phyloP scores from a whole-genome alignment of 1,140 invertebrate genomes.

The Micrasema longulum region DNA sequence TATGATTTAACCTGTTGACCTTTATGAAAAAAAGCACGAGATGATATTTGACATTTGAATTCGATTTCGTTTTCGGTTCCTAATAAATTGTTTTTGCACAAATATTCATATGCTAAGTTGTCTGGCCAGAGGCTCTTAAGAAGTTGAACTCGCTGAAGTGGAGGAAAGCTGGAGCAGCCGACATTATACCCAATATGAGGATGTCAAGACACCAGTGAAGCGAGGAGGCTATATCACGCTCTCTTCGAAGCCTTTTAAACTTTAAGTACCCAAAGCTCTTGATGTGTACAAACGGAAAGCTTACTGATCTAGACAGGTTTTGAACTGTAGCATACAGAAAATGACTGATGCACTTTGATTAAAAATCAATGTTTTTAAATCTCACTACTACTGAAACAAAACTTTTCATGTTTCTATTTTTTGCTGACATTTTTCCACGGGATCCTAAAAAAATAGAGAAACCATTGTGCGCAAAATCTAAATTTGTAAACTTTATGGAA shows the following conservation, averaged over 20 bases:
- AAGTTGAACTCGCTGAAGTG: neutral
- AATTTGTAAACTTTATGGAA: neutral
- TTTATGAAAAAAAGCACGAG: too few species aligned
- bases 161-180: neutral
- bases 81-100: neutral
- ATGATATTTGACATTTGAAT: too few species aligned
- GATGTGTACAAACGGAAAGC: constrained; percentile 44
- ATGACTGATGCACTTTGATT: neutral
- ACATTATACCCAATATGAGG: neutral
- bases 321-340: neutral
- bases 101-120: neutral
- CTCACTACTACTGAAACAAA: neutral
- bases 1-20: too few species aligned
- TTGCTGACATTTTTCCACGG: neutral
- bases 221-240: constrained; percentile 6
- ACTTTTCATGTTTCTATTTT: too few species aligned
- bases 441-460: neutral
- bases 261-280: constrained; percentile 44
- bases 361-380: too few species aligned
- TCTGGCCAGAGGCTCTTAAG: too few species aligned
- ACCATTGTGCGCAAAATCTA: neutral
- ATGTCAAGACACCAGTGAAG: constrained; percentile 6
- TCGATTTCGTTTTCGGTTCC: too few species aligned
- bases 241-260: constrained; percentile 46
- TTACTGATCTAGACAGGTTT: constrained; percentile 10